Percentiles rank a stretch among this genome's conserved stretches.
Evolutionary conservation across 2,113 vertebrate genomes (phyloP).

Genomic region (Rhizomys pruinosus): DNA sequence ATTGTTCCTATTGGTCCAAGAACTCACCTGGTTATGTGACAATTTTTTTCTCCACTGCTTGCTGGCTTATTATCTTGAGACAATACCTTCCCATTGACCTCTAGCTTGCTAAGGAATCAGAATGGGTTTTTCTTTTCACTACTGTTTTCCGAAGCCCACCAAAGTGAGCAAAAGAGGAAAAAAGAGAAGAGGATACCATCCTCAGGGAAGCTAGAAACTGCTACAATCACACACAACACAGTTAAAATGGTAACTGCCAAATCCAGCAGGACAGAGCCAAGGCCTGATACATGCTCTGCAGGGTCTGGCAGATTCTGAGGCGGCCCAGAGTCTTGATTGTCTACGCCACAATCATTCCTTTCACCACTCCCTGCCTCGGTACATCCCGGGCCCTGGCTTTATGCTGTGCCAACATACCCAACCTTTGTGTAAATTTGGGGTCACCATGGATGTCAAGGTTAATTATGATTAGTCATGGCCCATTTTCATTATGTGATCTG

Average conservation of each 20-base stretch:
- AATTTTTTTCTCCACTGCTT: not conserved
- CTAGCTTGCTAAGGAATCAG: not conserved
- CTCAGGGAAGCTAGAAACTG: not conserved
- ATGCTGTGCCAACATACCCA: not conserved
- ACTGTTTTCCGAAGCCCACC: not conserved
- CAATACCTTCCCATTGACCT: not conserved
- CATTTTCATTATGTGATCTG: not conserved
- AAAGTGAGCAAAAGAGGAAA: not conserved
- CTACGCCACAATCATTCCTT: not conserved
- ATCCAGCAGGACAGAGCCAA: not conserved
- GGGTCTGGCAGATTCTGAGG: not conserved
- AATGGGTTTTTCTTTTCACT: not conserved
- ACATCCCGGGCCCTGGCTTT: not conserved
- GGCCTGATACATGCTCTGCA: not conserved
- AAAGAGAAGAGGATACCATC: not conserved
- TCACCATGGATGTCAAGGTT: not conserved
- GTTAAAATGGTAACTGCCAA: not conserved
- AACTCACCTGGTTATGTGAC: not conserved
- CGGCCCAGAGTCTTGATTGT: too few species aligned
- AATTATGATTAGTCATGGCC: not conserved
- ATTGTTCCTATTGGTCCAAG: not conserved
- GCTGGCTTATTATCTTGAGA: not conserved
- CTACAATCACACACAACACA: not conserved
- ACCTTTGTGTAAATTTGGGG: not conserved
- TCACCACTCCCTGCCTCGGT: not conserved